Conservation (phyloP, 2,888 invertebrate genomes). For the Leucophora obtusa region DNA sequence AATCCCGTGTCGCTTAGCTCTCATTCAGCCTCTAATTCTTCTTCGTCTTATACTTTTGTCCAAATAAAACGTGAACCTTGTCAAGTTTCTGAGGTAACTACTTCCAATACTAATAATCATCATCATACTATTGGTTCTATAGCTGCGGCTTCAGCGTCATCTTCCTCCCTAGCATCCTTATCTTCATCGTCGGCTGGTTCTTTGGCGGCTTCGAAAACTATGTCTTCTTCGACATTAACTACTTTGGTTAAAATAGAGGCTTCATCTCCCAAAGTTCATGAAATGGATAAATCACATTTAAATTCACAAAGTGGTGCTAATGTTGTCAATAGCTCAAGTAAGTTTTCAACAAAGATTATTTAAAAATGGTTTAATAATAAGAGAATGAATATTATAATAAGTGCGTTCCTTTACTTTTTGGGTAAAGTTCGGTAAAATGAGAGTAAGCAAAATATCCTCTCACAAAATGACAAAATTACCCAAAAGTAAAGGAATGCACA, state of each 20-base stretch:
- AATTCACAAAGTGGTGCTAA: constrained; percentile 68
- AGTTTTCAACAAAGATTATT: constrained; percentile 1
- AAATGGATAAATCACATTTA: constrained; percentile 71
- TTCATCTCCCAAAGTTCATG: constrained; percentile 76
- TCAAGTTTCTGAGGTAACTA: constrained; percentile 78
- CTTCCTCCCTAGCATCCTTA: constrained; percentile 66
- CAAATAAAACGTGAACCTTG: constrained; percentile 79
- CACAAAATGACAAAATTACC: too few species aligned
- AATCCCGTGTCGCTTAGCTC: constrained; percentile 54
- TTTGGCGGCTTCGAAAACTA: constrained; percentile 72
- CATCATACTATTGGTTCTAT: constrained; percentile 64
- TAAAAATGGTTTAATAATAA: neutral
- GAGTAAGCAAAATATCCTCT: too few species aligned
- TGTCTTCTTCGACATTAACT: constrained; percentile 75
- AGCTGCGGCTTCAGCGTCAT: constrained; percentile 65
- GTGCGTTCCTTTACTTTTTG: too few species aligned
- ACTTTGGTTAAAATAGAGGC: constrained; percentile 78
- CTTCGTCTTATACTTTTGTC: constrained; percentile 72
- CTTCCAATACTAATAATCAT: constrained; percentile 76
- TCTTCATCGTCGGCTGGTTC: constrained; percentile 44
- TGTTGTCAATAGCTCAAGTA: constrained; percentile 65
- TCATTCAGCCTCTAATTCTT: constrained; percentile 64
- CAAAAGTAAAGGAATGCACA: too few species aligned
- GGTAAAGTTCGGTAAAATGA: too few species aligned
- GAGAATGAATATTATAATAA: too few species aligned